Percentiles rank a stretch among this genome's conserved stretches.
Evolutionary conservation across 2,797 vertebrate species (phyloP).

Genomic region (Coracias cyanogaster): DNA sequence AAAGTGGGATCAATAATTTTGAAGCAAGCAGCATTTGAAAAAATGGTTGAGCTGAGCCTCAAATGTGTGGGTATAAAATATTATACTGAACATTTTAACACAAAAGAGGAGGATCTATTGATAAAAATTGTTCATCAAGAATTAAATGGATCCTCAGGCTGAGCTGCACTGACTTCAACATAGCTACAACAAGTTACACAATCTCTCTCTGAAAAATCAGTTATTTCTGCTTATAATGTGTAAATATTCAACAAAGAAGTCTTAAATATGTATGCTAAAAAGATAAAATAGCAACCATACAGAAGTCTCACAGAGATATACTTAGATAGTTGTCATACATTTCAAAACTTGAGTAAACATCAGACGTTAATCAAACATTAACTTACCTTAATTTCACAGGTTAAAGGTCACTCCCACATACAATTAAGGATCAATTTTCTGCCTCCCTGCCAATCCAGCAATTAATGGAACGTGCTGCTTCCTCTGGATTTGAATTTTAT

Average conservation of each 20-base stretch:
- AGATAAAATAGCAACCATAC: background rate
- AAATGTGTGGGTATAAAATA: background rate
- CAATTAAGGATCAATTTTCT: background rate
- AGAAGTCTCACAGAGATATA: background rate
- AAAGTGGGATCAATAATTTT: constrained; percentile 22
- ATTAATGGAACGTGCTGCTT: background rate
- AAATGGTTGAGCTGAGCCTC: background rate
- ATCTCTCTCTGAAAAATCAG: background rate
- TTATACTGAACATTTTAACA: background rate
- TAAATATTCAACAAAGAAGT: background rate
- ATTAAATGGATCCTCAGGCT: background rate
- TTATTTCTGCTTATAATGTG: background rate
- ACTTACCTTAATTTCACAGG: background rate
- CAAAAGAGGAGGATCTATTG: background rate
- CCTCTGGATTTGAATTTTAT: background rate
- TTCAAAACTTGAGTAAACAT: background rate
- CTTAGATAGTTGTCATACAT: background rate
- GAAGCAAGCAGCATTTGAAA: background rate
- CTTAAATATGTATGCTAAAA: background rate
- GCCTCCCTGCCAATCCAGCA: background rate
- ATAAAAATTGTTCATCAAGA: background rate
- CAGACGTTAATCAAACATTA: constrained; percentile 11
- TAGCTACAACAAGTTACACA: background rate
- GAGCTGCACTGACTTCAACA: background rate
- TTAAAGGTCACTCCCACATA: background rate